Base-by-base conservation (phyloP, 2,888 invertebrate genomes). In the Antitype chi region DNA sequence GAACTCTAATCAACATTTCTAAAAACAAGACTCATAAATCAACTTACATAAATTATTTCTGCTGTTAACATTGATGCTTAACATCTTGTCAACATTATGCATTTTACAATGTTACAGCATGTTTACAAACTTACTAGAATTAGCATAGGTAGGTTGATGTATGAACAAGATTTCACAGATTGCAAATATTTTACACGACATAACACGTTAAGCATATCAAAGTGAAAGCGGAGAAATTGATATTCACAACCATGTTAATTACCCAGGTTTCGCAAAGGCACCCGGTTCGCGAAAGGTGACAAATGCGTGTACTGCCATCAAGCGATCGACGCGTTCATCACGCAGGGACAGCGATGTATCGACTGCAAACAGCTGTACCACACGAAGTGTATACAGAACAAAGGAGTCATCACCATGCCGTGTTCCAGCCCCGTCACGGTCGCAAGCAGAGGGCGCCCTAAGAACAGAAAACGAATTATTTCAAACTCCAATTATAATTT, bases 301-400 rank as follows among this genome's bases (percentile, higher is more conserved):
- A 97, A 97, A 78, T 99, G 99, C 92, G 97, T 98, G 20, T 98
- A 98, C 91, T 99, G 99, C 92, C 97, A 98, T 88, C 97, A 98
- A 89, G 97, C 98, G 81, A 98, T 99, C 97, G 98, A 98, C 93
- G 98, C 98, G 43, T 98, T 99, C 91, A 97, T 98, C 66, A 98
- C 98, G 1, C 98, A 98, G 89, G 98, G 98, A 0, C 98, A 98
- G 92, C 98, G 98, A 78, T 99, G 99, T 90, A 97, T 97, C 83
- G 98, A 98, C 90, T 99, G 99, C 94, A 98, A 98, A 93, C 97
- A 98, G 89, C 96, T 98, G 1, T 99, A 99, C 92, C 99, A 99
- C 94, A 98, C 98, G 0, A 99, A 99, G 91, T 99, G 99, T 91
- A 98, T 98, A 81, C 98, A 98, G 92, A 98, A 98, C 93, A 98